Conservation (phyloP, 2,888 invertebrate species). For the Drosophila mettleri region DNA sequence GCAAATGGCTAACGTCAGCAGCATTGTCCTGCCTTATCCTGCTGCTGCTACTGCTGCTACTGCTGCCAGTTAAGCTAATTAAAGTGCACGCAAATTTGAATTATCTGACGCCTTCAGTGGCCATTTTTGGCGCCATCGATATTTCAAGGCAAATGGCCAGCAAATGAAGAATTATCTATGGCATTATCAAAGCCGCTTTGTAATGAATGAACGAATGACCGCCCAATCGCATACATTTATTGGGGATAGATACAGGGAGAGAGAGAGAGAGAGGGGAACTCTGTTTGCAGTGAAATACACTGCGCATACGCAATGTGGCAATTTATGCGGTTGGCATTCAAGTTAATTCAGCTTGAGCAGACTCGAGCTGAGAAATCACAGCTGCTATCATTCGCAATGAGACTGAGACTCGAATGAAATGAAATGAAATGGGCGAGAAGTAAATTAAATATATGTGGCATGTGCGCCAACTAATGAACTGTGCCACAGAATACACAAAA, state of each 20-base stretch:
- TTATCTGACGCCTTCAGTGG: conserved; percentile 59
- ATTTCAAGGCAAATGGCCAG: conserved; percentile 56
- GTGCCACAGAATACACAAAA: conserved; percentile 5
- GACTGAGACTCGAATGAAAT: conserved; percentile 23
- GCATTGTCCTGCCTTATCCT: conserved; percentile 29
- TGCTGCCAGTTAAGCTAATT: conserved; percentile 68
- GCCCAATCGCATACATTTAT: conserved; percentile 21
- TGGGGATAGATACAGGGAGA: too few species aligned
- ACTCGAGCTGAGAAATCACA: conserved; percentile 35
- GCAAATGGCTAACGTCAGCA: conserved; percentile 56
- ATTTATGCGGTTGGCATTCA: conserved; percentile 50
- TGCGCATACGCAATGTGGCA: conserved; percentile 60
- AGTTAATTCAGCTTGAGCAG: conserved; percentile 41
- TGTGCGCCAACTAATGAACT: conserved; percentile 36
- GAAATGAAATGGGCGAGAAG: conserved; percentile 30
- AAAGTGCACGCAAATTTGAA: conserved; percentile 77
- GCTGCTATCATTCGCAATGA: conserved; percentile 26
- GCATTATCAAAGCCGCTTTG: conserved; percentile 49
- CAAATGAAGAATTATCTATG: conserved; percentile 53
- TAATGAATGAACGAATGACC: conserved; percentile 41
- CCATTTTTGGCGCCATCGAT: conserved; percentile 53
- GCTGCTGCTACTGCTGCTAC: conserved; percentile 27
- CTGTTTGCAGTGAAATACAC: conserved; percentile 48
- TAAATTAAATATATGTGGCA: conserved; percentile 29
- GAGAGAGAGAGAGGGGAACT: neutral